Percentiles rank a stretch among this genome's conserved stretches.
phyloP scores from a whole-genome alignment of 2,888 invertebrate genomes.

The Brachyopa scutellaris region DNA sequence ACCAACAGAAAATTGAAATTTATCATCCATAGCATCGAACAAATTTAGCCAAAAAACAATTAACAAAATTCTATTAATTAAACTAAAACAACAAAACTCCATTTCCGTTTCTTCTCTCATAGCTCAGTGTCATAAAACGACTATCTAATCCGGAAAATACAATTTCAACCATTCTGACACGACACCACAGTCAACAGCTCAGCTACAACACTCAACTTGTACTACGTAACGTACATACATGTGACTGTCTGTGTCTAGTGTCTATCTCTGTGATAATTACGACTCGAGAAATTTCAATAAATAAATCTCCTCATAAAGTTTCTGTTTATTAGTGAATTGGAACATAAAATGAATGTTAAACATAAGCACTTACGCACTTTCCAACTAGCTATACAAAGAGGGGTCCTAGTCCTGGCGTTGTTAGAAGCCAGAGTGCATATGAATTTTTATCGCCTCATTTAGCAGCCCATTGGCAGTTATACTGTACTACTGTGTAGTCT shows the following conservation, averaged over 20 bases:
- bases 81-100: conserved; percentile 52
- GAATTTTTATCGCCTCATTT: conserved; percentile 70
- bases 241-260: not conserved
- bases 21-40: not conserved
- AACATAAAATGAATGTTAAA: conserved; percentile 60
- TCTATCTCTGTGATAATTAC: conserved; percentile 38
- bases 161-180: no score
- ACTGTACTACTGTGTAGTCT: no score
- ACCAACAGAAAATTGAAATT: conserved; percentile 5
- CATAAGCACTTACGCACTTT: conserved; percentile 60
- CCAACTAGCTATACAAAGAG: conserved; percentile 1
- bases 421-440: conserved; percentile 31
- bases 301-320: conserved; percentile 53
- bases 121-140: conserved; percentile 27
- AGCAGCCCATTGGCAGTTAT: conserved; percentile 9
- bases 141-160: no score
- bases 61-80: conserved; percentile 66
- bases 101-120: not conserved
- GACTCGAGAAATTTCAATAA: conserved; percentile 58
- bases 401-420: not conserved
- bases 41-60: conserved; percentile 49
- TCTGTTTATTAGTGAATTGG: conserved; percentile 60
- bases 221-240: no score
- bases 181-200: no score
- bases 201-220: no score